Base-by-base conservation (phyloP, 2,888 invertebrate genomes). In the Callyntrura sp. region DNA sequence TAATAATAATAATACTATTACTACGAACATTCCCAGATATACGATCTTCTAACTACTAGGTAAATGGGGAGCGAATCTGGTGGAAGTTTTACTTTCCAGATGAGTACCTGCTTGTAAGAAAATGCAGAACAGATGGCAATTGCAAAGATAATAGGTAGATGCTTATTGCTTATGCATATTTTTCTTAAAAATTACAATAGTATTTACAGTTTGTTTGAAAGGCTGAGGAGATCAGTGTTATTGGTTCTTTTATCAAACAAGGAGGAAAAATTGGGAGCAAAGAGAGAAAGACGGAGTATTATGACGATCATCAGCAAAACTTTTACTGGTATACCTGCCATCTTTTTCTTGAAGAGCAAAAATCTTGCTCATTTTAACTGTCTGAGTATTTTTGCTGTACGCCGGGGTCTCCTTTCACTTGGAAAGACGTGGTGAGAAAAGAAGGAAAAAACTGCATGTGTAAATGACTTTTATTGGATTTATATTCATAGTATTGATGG, bases 401-500 rank as follows among this genome's bases (percentile, higher is more conserved):
- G n/a, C 60, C 20, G 17, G 57, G 4, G 57, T 45, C 23, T 11
- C 57, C 25, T 60, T 68, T 65, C 23, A 23, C 48, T 45, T 43
- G 20, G 45, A 57, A 23, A 55, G 51, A 55, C 6, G 17, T 17
- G 43, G 35, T 4, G 28, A 55, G 0, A 25, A 83, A 55, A n/a
- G 25, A 25, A 70, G n/a, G 55, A 20, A 68, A 79, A 55, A 23
- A 35, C 65, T 86, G 60, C 85, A 90, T 85, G 90, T 90, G 86
- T 86, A 90, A 83, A 90, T 86, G 90, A 90, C 86, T 85, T 90
- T 86, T 90, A 90, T 90, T 86, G 85, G 90, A 85, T 90, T 86
- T 90, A 90, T 90, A 86, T 90, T 86, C 83, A 85, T 90, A 55
- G 90, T 86, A 90, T 90, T 85, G 83, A 65, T 48, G 78, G 81